These are phyloP conservation scores for Pardosa pseudoannulata DNA, from an alignment of 2,888 invertebrate species.

Conservation along the genomic window DNA sequence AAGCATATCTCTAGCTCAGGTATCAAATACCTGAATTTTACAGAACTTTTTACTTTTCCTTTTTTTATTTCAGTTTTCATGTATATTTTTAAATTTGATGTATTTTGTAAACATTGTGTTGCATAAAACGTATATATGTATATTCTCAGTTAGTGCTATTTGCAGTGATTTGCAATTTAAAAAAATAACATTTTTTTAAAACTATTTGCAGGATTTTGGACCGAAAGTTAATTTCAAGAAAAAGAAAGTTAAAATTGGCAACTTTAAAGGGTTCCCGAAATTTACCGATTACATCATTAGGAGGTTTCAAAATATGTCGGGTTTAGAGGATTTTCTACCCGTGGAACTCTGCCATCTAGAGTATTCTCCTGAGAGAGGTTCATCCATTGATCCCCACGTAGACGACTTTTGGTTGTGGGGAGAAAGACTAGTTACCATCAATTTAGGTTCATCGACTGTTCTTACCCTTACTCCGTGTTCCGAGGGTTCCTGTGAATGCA, in stretches of 20 bases:
- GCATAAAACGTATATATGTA: too few relatives aligned
- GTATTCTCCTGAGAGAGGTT: slow-evolving; percentile 90
- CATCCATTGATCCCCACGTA: slow-evolving; percentile 97
- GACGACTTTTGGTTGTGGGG: slow-evolving; percentile 99
- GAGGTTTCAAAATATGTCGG: slow-evolving; percentile 82
- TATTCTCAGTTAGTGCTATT: too few relatives aligned
- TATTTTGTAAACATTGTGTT: too few relatives aligned
- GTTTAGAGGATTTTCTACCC: slow-evolving; percentile 85
- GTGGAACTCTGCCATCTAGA: slow-evolving; percentile 98
- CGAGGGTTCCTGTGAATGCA: slow-evolving; percentile 8
- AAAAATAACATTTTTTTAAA: too few relatives aligned
- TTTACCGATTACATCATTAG: slow-evolving; percentile 88
- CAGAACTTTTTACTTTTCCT: too few relatives aligned
- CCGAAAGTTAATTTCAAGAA: slow-evolving; percentile 99
- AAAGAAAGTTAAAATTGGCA: slow-evolving; percentile 85
- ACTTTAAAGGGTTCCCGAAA: slow-evolving; percentile 91
- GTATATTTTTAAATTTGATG: too few relatives aligned
- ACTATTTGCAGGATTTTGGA: slow-evolving; percentile 88
- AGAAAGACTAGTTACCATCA: slow-evolving; percentile 94
- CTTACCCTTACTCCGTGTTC: slow-evolving; percentile 85
- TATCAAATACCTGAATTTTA: too few relatives aligned
- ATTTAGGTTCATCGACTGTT: slow-evolving; percentile 87
- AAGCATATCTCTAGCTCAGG: too few relatives aligned
- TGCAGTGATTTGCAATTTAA: too few relatives aligned
- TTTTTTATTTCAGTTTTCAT: too few relatives aligned